Percentiles rank a stretch among this genome's conserved stretches.
phyloP scores from a whole-genome alignment of 2,797 vertebrate genomes.

The Manis crassicaudata region DNA sequence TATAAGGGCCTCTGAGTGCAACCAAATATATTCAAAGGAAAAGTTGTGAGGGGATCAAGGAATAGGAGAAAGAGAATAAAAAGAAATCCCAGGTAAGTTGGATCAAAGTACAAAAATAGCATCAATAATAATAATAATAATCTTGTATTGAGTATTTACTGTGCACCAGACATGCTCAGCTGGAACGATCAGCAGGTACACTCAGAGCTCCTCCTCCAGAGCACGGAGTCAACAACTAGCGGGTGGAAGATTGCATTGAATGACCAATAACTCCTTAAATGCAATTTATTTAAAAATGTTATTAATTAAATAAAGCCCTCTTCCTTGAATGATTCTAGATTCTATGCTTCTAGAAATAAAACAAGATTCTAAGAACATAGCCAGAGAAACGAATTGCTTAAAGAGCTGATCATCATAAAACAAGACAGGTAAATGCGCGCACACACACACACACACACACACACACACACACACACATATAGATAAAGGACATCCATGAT shows the following conservation, averaged over 20 bases:
- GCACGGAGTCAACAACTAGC: neutral
- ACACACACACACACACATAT: neutral
- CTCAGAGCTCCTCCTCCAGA: neutral
- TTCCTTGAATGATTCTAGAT: neutral
- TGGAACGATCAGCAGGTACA: too few species aligned
- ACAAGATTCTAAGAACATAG: neutral
- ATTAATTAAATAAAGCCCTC: neutral
- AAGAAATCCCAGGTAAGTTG: neutral
- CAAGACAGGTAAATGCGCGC: neutral
- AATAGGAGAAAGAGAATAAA: neutral
- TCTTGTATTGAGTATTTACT: neutral
- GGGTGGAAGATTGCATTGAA: neutral
- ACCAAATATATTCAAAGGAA: neutral
- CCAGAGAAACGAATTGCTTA: conserved; percentile 4
- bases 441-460: neutral
- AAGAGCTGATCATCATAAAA: neutral
- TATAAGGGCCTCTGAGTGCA: neutral
- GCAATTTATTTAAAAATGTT: neutral
- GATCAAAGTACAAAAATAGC: neutral
- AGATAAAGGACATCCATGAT: neutral
- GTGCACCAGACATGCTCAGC: too few species aligned
- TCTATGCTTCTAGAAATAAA: conserved; percentile 15
- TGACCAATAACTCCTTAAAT: neutral
- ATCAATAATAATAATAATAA: neutral
- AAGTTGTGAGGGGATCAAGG: neutral